phyloP scores from a whole-genome alignment of 2,113 vertebrate genomes.

The Zingel zingel region DNA sequence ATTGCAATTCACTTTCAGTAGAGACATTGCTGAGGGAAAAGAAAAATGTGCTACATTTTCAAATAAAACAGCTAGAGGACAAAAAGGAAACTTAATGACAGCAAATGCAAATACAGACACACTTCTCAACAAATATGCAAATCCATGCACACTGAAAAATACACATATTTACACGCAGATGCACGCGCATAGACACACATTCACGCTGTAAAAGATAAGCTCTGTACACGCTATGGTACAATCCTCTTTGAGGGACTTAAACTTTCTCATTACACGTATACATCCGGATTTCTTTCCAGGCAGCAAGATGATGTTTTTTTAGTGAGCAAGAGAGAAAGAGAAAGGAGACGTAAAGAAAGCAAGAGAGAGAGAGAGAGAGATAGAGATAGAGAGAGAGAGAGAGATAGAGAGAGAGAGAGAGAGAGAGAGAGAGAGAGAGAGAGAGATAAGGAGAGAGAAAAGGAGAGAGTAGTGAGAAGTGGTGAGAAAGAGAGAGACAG shows the following conservation, averaged over 20 bases:
- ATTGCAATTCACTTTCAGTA: background rate
- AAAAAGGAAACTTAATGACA: conserved; percentile 1
- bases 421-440: background rate
- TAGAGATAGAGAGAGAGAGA: background rate
- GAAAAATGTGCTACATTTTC: background rate
- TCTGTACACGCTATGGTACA: conserved; percentile 11
- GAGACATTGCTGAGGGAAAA: background rate
- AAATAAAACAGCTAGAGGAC: background rate
- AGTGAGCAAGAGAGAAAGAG: conserved; percentile 6
- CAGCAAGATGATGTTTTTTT: background rate
- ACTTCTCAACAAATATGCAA: conserved; percentile 21
- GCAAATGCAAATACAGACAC: background rate
- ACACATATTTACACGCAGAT: background rate
- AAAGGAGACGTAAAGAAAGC: background rate
- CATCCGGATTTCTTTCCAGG: conserved; percentile 33
- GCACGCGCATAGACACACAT: background rate
- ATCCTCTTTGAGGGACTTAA: conserved; percentile 52
- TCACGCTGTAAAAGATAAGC: conserved; percentile 40
- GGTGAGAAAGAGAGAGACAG: background rate
- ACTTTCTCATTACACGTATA: conserved; percentile 49
- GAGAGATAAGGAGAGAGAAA: background rate
- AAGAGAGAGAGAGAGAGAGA: background rate
- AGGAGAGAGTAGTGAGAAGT: background rate
- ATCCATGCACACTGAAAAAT: background rate
- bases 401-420: background rate